Conservation (phyloP, 2,888 invertebrate species). For the Lordiphosa fenestrarum region DNA sequence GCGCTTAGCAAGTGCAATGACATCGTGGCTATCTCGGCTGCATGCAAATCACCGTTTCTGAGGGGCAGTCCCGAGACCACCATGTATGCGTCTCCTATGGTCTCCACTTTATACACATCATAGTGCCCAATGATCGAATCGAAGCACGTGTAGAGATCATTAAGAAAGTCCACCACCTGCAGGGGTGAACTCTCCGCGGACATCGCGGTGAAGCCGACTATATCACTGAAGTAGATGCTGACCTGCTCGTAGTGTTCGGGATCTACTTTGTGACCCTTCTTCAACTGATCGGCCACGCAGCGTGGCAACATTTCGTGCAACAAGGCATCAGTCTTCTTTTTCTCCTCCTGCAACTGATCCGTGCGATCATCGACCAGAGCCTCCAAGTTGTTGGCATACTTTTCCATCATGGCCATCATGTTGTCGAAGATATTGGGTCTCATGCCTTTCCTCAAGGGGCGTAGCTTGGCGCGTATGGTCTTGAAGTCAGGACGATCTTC, state of each 20-base stretch:
- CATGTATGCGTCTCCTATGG: slow-evolving; percentile 96
- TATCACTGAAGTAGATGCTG: slow-evolving; percentile 97
- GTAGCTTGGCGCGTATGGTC: slow-evolving; percentile 87
- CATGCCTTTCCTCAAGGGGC: slow-evolving; percentile 94
- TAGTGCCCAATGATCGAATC: slow-evolving; percentile 96
- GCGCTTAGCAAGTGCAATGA: slow-evolving; percentile 91
- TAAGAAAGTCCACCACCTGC: slow-evolving; percentile 95
- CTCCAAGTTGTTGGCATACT: slow-evolving; percentile 97
- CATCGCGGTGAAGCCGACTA: slow-evolving; percentile 95
- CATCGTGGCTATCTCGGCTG: slow-evolving; percentile 96
- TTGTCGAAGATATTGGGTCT: slow-evolving; percentile 98
- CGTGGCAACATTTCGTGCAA: slow-evolving; percentile 93
- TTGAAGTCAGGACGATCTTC: slow-evolving; percentile 92
- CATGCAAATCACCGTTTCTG: slow-evolving; percentile 93
- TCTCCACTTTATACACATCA: slow-evolving; percentile 96
- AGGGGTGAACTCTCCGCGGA: slow-evolving; percentile 94
- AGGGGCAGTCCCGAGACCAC: slow-evolving; percentile 94
- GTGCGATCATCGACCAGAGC: slow-evolving; percentile 96
- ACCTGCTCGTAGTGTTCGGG: slow-evolving; percentile 93
- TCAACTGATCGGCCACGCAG: slow-evolving; percentile 95
- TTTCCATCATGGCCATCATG: slow-evolving; percentile 99
- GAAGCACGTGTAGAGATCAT: slow-evolving; percentile 96
- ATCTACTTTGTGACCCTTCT: slow-evolving; percentile 92
- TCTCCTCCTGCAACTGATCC: slow-evolving; percentile 95
- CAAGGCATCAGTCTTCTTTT: slow-evolving; percentile 96